Percentiles rank a stretch among this genome's conserved stretches.
These are phyloP conservation scores for Cryptocheilus praepositus DNA, from an alignment of 2,888 invertebrate species.

Conservation along the genomic window DNA sequence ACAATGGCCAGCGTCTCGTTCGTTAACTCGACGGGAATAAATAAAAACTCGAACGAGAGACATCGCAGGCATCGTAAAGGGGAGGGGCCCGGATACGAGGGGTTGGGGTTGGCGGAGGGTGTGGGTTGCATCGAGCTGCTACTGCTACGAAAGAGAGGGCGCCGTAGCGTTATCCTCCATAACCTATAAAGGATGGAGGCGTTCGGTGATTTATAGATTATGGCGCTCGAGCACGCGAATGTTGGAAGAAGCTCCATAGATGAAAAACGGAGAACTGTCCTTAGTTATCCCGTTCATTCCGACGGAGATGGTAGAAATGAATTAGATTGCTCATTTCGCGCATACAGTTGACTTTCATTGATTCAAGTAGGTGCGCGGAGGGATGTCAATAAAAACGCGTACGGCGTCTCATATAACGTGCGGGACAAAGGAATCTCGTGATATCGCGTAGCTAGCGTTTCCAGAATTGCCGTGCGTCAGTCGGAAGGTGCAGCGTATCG, in stretches of 20 bases:
- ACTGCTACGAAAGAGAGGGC: slow-evolving; percentile 27
- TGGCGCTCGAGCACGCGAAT: slow-evolving; percentile 62
- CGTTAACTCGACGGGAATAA: slow-evolving; percentile 57
- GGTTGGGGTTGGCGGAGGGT: slow-evolving; percentile 45
- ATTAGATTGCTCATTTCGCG: too few relatives aligned
- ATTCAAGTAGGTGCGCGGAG: too few relatives aligned
- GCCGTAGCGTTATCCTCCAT: slow-evolving; percentile 47
- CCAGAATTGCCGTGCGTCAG: too few relatives aligned
- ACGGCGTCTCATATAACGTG: too few relatives aligned
- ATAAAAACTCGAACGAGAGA: slow-evolving; percentile 54
- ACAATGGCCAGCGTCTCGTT: slow-evolving; percentile 55
- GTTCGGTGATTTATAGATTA: slow-evolving; percentile 68
- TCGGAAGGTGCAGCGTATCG: not conserved
- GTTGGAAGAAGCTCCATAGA: slow-evolving; percentile 21
- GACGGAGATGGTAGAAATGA: slow-evolving; percentile 40
- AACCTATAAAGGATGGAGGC: slow-evolving; percentile 61
- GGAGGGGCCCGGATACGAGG: not conserved
- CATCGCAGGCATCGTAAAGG: slow-evolving; percentile 26
- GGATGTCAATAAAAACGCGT: too few relatives aligned
- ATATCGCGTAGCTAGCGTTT: too few relatives aligned
- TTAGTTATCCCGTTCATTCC: slow-evolving; percentile 20
- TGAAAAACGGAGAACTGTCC: too few relatives aligned
- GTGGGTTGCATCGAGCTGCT: slow-evolving; percentile 47
- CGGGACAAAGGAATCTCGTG: too few relatives aligned
- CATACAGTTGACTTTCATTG: too few relatives aligned